Evolutionary conservation across 2,888 invertebrate genomes (phyloP), one percentile per base, ranked within the genome.

Genomic region (Monoplex corrugatus): DNA sequence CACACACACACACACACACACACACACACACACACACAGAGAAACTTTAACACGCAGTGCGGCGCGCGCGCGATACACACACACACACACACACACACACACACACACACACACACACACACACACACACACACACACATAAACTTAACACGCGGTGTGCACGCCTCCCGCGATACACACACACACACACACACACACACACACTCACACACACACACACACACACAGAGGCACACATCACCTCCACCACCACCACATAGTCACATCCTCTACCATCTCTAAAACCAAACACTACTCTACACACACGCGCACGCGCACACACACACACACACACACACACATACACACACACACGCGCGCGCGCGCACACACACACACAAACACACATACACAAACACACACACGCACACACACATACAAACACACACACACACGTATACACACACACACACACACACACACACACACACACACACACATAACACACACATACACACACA

Each of bases 1-100:
- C 68, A 86, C 68, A 86, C 44, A 43, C 63, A 75, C 75, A 75
- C 44, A 87, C 44, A 87, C 44, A 57, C 44, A 57, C 32, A 75
- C 72, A 87, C 63, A 38, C 35, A 35, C 35, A 38, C 75, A 75
- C 75, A 13, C 75, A 75, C 75, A 28, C 35, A 28, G 10, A 72
- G 6, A 10, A 6, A 13, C 68, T 19, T 19, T 23, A 50, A 50
- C 50, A 50, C 50, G 50, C 50, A 50, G n/a, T 50, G 10, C 8
- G 10, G 50, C 50, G 19, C 10, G 50, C 19, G 50, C 19, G 50
- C 50, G n/a, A n/a, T n/a, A 19, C 68, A 2, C 68, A 68, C 5
- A 23, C 68, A 3, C n/a, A 68, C 19, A 68, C 68, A 68, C 68
- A 68, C 68, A 5, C 68, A 68, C 68, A 5, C 68, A 68, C 68